Evolutionary conservation across 2,888 invertebrate genomes (phyloP), one percentile per base, ranked within the genome.

Genomic region (Acleris holmiana): DNA sequence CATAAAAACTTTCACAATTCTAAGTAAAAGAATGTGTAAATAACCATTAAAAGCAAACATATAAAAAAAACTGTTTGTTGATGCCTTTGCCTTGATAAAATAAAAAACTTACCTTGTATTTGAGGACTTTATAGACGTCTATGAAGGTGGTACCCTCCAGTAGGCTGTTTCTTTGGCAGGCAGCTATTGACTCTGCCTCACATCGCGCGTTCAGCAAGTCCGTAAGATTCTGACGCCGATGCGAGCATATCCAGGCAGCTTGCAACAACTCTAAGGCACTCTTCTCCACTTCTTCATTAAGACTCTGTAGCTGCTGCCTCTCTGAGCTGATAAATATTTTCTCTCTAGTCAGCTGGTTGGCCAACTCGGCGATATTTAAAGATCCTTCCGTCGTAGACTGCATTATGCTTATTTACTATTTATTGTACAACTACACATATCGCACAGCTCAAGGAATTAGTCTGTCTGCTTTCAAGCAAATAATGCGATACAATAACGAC

Each of bases 311-410:
- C 83, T 96, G 95, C 78, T 96, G 95, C 83, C 96, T 95, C 84
- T 99, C 98, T 3, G 97, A 96, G 73, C 95, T 95, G 61, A 98
- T 96, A 83, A 98, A 98, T 63, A 98, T 93, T 76, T 97, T 95
- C 86, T 99, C 99, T 82, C 97, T 95, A 64, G 96, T 94, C 72
- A 98, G 90, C 82, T 96, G 95, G 71, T 88, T 89, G 25, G 93
- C 92, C 71, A 93, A 75, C 76, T 92, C 93, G 61, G 91, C 88
- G 69, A 93, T 91, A 73, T 93, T 91, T 86, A 91, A 85, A 73
- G 91, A 90, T 67, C 91, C 89, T 69, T 91, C 92, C 21, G 91
- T 84, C 49, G 89, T 83, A 62, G 91, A 85, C 85, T 91, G 92
- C 92, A 92, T 92, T 86, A 86, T 91, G 74, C 76, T 85, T 73